Base-by-base conservation (phyloP, 2,888 invertebrate genomes). In the Nomada ruficornis region DNA sequence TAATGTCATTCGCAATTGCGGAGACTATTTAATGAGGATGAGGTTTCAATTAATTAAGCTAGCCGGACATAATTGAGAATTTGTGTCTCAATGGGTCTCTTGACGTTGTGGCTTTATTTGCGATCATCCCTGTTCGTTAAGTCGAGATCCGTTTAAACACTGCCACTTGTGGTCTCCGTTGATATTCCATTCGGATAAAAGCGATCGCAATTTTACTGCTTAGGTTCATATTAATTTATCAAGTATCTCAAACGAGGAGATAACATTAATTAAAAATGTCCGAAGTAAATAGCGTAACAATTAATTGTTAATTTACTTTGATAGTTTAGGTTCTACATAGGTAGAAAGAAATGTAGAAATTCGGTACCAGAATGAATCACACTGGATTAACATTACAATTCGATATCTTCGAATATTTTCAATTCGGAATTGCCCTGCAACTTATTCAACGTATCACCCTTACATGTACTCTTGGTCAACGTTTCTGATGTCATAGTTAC, bases 1-100 rank as follows among this genome's bases (percentile, higher is more conserved):
- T 5, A 36, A 36, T 36, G 36, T 36, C 36, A 36, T 36, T 36
- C 36, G 36, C 36, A 5, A 36, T 36, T 36, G 36, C 36, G 36
- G 36, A 7, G 36, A 36, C 36, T 20, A 44, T 59, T 42, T 13
- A 60, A 68, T 52, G 29, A 23, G 9, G 13, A 4, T 23, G 5
- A 54, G 15, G 20, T 47, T 68, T 23, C 54, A 55, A 69, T 75
- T 68, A 75, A 75, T 62, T 68, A 62, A 10, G 11, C 26, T n/a
- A 29, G 2, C 7, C 7, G 18, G 13, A 20, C 29, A 9, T 52
- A 36, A 62, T 15, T 9, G 1, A 13, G 18, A 18, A 68, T 52
- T 52, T 9, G n/a, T 20, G 29, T 64, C 26, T 36, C 65, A 13
- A 3, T 7, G 18, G 23, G 18, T 15, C 29, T 62, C 20, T 54